Percentiles rank a stretch among this genome's conserved stretches.
Conservation (phyloP, 64 coral and sea anemone genomes). For the Montipora cactus region DNA sequence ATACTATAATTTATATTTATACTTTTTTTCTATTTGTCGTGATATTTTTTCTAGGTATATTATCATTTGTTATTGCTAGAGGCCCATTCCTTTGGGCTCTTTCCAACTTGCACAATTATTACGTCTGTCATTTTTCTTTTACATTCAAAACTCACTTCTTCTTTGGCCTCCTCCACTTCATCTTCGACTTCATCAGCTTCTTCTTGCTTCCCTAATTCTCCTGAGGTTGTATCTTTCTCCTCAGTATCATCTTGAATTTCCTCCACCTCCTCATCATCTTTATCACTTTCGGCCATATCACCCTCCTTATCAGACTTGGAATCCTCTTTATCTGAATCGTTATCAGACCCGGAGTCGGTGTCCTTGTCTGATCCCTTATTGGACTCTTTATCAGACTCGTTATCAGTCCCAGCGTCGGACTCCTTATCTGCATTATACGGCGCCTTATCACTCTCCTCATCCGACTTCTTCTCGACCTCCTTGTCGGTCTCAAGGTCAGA, state of each 20-base stretch:
- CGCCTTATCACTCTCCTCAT: neutral
- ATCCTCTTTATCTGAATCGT: neutral
- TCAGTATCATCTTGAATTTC: constrained; percentile 66
- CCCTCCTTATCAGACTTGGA: neutral
- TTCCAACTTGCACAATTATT: too few relatives aligned
- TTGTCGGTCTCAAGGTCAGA: neutral
- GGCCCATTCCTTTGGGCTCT: too few relatives aligned
- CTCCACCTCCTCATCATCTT: constrained; percentile 37
- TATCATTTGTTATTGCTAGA: too few relatives aligned
- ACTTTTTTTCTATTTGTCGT: too few relatives aligned
- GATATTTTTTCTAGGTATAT: too few relatives aligned
- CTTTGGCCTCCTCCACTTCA: constrained; percentile 5
- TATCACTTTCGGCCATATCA: constrained; percentile 17
- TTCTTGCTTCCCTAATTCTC: neutral
- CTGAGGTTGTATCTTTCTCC: constrained; percentile 2
- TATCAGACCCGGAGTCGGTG: neutral
- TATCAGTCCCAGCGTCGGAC: neutral
- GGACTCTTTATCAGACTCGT: neutral
- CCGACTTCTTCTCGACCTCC: neutral
- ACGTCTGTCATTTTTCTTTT: too few relatives aligned
- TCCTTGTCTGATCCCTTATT: neutral
- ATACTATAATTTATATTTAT: too few relatives aligned
- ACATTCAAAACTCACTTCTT: constrained; percentile 5
- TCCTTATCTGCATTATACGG: neutral
- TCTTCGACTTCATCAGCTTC: constrained; percentile 55